Percentiles rank a stretch among this genome's conserved stretches.
phyloP scores from a whole-genome alignment of 2,113 vertebrate species.

The Bubo scandiacus region DNA sequence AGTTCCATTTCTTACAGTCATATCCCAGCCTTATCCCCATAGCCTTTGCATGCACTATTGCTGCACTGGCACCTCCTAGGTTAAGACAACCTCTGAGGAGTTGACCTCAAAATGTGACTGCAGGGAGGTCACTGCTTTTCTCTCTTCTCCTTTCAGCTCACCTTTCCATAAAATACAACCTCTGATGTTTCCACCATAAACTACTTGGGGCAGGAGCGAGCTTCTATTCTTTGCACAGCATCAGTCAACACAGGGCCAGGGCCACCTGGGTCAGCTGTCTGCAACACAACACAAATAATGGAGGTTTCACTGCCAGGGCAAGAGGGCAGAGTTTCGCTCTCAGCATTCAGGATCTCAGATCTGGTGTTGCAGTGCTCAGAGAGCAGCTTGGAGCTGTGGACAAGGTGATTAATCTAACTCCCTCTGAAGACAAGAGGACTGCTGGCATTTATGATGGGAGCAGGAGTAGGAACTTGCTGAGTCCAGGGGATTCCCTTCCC shows the following conservation, averaged over 20 bases:
- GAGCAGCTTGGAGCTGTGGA: not conserved
- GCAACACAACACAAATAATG: not conserved
- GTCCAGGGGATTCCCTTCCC: conserved; percentile 41
- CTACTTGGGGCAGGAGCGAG: not conserved
- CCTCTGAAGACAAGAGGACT: not conserved
- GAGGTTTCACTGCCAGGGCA: not conserved
- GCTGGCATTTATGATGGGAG: not conserved
- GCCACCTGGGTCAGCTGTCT: not conserved
- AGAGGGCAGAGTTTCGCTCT: not conserved
- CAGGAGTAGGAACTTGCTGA: conserved; percentile 3
- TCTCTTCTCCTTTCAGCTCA: not conserved
- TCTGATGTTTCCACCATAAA: not conserved
- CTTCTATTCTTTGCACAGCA: not conserved
- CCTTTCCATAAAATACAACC: not conserved
- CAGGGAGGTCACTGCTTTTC: not conserved
- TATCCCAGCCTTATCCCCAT: not conserved
- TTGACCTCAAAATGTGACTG: not conserved
- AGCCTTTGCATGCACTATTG: not conserved
- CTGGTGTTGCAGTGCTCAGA: not conserved
- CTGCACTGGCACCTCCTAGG: not conserved
- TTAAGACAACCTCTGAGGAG: not conserved
- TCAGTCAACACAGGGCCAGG: not conserved
- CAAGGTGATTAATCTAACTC: not conserved
- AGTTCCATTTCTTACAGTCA: not conserved
- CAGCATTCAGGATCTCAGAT: not conserved